phyloP scores from a whole-genome alignment of 2,888 invertebrate species.

The Cheilosia variabilis region DNA sequence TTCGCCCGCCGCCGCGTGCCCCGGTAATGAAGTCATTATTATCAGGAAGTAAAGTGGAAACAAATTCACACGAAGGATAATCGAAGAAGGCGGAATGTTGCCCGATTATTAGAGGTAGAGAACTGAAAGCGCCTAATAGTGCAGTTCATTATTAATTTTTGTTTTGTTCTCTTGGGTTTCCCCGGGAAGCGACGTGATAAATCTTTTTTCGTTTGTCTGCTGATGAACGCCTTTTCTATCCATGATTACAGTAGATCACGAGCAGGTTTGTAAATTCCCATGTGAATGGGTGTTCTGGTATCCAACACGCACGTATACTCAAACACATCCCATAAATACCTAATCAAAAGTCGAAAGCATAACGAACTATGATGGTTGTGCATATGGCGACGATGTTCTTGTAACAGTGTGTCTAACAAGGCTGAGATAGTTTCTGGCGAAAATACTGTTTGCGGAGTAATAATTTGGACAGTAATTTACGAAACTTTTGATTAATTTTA shows the following conservation, averaged over 20 bases:
- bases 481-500: no score
- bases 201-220: conserved; percentile 47
- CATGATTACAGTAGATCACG: conserved; percentile 35
- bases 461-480: no score
- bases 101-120: conserved; percentile 19
- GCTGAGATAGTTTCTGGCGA: no score
- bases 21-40: conserved; percentile 74
- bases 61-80: conserved; percentile 72
- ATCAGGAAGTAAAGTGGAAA: conserved; percentile 74
- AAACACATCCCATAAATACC: conserved; percentile 49
- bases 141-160: conserved; percentile 44
- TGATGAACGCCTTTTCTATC: conserved; percentile 30
- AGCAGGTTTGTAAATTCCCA: conserved; percentile 48
- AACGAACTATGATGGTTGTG: neutral
- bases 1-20: conserved; percentile 65
- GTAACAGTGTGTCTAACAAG: conserved; percentile 14
- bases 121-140: conserved; percentile 6
- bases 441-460: no score
- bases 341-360: conserved; percentile 53
- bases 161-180: neutral
- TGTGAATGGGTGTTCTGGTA: conserved; percentile 14
- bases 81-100: conserved; percentile 56
- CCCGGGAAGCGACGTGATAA: conserved; percentile 11
- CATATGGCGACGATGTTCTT: neutral
- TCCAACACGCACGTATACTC: conserved; percentile 2